Evolutionary conservation across 1,140 invertebrate genomes (phyloP).

Genomic region (Drosophila melanica): DNA sequence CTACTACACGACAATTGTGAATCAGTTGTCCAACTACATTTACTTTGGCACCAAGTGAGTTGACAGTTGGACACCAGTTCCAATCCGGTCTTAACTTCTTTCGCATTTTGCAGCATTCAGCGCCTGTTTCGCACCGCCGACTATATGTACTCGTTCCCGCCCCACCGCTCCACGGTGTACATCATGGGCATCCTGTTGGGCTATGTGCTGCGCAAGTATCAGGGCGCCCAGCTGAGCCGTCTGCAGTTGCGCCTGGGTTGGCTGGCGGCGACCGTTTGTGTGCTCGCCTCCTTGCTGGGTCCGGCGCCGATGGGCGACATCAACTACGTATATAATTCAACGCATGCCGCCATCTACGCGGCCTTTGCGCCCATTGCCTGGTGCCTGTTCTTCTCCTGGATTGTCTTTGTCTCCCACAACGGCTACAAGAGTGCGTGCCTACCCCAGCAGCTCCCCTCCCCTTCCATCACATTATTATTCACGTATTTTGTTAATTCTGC

Average conservation of each 20-base stretch:
- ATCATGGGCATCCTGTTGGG: slow-evolving; percentile 89
- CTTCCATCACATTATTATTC: neutral
- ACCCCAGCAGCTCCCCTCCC: neutral
- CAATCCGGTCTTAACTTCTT: neutral
- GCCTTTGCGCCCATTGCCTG: slow-evolving; percentile 89
- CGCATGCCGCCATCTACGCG: slow-evolving; percentile 88
- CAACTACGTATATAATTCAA: slow-evolving; percentile 87
- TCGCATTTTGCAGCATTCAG: slow-evolving; percentile 85
- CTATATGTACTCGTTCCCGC: slow-evolving; percentile 89
- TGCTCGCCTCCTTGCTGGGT: slow-evolving; percentile 86
- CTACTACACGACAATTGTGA: slow-evolving; percentile 86
- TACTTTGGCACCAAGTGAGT: slow-evolving; percentile 89
- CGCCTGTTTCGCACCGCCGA: slow-evolving; percentile 89
- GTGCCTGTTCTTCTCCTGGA: slow-evolving; percentile 88
- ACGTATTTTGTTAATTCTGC: slow-evolving; percentile 21
- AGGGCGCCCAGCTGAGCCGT: slow-evolving; percentile 79
- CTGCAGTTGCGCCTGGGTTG: slow-evolving; percentile 86
- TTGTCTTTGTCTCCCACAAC: slow-evolving; percentile 87
- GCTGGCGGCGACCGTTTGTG: slow-evolving; percentile 84
- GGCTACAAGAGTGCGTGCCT: slow-evolving; percentile 85
- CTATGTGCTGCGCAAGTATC: slow-evolving; percentile 85
- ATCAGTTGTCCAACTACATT: slow-evolving; percentile 87
- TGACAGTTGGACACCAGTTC: neutral
- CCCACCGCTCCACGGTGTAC: slow-evolving; percentile 89
- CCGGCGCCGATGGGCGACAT: slow-evolving; percentile 88